Conservation (phyloP, 2,797 vertebrate genomes). For the Paratrypauchen microcephalus region DNA sequence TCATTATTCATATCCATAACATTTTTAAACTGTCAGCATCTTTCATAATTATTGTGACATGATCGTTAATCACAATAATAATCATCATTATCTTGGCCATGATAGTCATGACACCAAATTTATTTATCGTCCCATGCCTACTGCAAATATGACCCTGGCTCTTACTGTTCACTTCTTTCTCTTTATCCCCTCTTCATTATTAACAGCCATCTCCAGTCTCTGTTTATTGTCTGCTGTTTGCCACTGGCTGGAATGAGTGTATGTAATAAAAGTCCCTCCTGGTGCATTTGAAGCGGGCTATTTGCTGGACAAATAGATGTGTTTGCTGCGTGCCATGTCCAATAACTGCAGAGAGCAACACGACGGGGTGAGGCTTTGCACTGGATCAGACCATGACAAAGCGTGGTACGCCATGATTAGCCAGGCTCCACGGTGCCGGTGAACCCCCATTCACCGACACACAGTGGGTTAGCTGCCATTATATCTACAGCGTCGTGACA, state of each 20-base stretch:
- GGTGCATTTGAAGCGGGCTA: background rate
- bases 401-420: background rate
- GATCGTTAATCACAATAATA: too few relatives aligned
- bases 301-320: conserved; percentile 10
- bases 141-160: too few relatives aligned
- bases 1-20: too few relatives aligned
- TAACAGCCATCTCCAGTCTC: background rate
- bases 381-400: background rate
- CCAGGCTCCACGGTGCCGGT: background rate
- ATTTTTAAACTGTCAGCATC: too few relatives aligned
- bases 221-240: background rate
- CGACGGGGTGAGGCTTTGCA: background rate
- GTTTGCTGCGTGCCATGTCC: background rate
- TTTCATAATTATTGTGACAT: too few relatives aligned
- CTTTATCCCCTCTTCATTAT: background rate
- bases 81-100: too few relatives aligned
- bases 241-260: background rate
- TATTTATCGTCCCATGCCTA: too few relatives aligned
- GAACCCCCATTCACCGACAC: background rate
- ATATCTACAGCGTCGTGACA: background rate
- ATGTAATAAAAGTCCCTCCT: background rate
- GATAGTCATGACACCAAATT: too few relatives aligned
- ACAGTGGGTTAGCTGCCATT: conserved; percentile 7
- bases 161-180: too few relatives aligned
- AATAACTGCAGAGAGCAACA: background rate